Conservation (phyloP, 2,797 vertebrate species). For the Poeciliopsis paucimaculata region DNA sequence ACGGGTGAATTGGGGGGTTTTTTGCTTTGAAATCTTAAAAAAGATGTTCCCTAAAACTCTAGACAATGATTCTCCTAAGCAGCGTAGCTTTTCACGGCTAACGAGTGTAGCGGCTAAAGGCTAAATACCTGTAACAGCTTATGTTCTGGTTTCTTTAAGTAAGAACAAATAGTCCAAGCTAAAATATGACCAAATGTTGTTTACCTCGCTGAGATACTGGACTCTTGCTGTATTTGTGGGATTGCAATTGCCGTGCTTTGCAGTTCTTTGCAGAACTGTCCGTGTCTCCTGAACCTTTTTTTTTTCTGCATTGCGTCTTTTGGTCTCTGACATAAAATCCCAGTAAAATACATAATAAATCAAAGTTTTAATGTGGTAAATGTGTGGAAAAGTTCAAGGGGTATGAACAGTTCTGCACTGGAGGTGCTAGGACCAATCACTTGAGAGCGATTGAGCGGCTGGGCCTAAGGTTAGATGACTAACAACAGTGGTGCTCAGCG, state of each 20-base stretch:
- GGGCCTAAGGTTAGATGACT: neutral
- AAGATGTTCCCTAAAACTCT: neutral
- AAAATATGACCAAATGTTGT: neutral
- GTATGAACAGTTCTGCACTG: neutral
- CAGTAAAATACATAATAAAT: neutral
- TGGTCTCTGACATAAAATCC: neutral
- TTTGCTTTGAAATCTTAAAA: slow-evolving; percentile 3
- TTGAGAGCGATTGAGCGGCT: neutral
- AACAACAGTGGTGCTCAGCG: neutral
- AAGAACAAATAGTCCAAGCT: neutral
- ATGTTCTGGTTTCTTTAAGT: slow-evolving; percentile 1
- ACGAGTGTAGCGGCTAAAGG: neutral
- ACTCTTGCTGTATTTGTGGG: neutral
- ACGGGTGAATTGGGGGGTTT: neutral
- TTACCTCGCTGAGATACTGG: neutral
- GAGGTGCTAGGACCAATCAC: neutral
- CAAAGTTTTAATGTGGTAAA: neutral
- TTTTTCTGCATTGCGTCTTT: neutral
- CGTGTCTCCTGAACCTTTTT: neutral
- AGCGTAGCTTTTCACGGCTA: neutral
- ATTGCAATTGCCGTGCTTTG: neutral
- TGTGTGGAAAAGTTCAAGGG: neutral
- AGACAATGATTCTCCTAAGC: neutral
- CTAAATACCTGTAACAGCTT: neutral
- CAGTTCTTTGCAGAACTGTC: neutral